These are phyloP conservation scores for Takifugu ocellatus DNA, from an alignment of 2,797 vertebrate species.

Conservation along the genomic window DNA sequence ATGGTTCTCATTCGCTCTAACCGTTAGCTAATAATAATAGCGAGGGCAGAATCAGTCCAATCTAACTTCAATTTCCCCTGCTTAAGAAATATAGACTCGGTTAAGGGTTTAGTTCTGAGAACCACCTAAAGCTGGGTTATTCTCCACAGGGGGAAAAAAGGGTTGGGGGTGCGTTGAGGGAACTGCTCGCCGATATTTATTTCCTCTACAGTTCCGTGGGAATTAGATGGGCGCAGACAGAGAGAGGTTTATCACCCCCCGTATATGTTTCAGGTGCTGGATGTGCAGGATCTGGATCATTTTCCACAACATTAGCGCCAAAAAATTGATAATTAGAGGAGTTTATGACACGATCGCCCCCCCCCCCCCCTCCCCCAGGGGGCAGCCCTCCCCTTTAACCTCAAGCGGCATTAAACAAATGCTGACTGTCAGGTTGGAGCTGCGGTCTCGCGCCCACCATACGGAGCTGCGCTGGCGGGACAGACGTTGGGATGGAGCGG, in stretches of 20 bases:
- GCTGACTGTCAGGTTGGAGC: constrained; percentile 72
- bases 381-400: constrained; percentile 78
- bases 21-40: constrained; percentile 57
- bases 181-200: constrained; percentile 14
- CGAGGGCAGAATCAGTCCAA: constrained; percentile 30
- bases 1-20: constrained; percentile 57
- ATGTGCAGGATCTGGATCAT: constrained; percentile 65
- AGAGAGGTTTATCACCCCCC: constrained; percentile 13
- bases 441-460: constrained; percentile 65
- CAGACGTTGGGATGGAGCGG: constrained; percentile 65
- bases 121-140: constrained; percentile 24
- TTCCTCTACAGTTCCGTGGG: constrained; percentile 4
- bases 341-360: constrained; percentile 70
- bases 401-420: constrained; percentile 83
- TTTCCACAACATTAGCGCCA: constrained; percentile 77
- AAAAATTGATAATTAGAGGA: constrained; percentile 79
- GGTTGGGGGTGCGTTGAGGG: constrained; percentile 21
- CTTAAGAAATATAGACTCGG: constrained; percentile 43
- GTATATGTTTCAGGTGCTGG: constrained; percentile 59
- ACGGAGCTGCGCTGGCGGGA: constrained; percentile 71
- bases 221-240: constrained; percentile 29
- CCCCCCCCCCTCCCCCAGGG: constrained; percentile 22
- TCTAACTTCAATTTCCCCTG: constrained; percentile 47
- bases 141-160: not conserved
- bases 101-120: constrained; percentile 32